Evolutionary conservation across 2,113 vertebrate species (phyloP).

Genomic region (Urocitellus parryii): DNA sequence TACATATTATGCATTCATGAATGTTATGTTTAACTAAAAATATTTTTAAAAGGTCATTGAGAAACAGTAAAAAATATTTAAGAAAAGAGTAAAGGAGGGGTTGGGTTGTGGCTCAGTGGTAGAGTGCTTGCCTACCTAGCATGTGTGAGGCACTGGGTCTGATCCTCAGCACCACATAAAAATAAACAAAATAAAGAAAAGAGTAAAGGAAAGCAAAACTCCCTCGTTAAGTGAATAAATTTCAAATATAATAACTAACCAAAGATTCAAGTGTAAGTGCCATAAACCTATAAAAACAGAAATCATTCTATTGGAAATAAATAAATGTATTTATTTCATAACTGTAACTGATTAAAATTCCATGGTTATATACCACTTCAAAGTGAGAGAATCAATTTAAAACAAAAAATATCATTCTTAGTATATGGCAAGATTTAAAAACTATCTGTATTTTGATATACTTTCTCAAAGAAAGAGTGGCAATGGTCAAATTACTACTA

Average conservation of each 20-base stretch:
- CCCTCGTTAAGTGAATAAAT: not conserved
- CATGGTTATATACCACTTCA: not conserved
- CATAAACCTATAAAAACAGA: not conserved
- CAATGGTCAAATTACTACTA: not conserved
- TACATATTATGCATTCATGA: not conserved
- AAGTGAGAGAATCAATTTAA: not conserved
- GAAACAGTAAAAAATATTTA: not conserved
- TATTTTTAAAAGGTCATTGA: not conserved
- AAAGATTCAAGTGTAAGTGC: not conserved
- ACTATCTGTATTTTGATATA: conserved; percentile 41
- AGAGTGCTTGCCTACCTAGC: no score
- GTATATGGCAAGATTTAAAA: conserved; percentile 41
- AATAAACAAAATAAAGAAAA: not conserved
- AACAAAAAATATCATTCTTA: not conserved
- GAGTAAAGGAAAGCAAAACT: conserved; percentile 25
- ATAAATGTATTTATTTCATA: not conserved
- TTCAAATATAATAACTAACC: conserved; percentile 7
- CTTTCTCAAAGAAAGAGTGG: not conserved
- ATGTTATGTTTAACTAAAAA: not conserved
- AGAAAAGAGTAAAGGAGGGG: not conserved
- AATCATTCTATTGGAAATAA: not conserved
- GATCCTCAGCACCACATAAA: no score
- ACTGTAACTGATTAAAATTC: conserved; percentile 1
- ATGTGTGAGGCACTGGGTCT: no score
- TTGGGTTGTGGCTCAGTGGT: no score